These are phyloP conservation scores for Stegana nigrithorax DNA, from an alignment of 2,888 invertebrate genomes.

Conservation along the genomic window DNA sequence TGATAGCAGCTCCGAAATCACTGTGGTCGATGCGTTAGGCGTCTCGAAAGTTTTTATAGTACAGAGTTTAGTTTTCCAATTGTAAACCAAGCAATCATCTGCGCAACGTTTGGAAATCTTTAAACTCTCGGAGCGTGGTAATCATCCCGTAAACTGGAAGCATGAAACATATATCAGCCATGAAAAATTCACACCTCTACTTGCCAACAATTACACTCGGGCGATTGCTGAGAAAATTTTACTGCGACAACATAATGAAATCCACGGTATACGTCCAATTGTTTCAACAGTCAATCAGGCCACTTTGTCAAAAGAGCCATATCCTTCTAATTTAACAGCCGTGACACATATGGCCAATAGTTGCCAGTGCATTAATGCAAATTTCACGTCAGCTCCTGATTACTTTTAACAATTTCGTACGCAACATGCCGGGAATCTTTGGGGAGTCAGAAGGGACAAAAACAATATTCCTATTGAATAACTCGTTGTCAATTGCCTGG, in stretches of 20 bases:
- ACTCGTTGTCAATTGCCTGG: slow-evolving; percentile 81
- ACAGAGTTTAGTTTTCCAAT: slow-evolving; percentile 77
- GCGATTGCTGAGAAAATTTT: slow-evolving; percentile 63
- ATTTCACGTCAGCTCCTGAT: slow-evolving; percentile 57
- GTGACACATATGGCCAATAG: slow-evolving; percentile 37
- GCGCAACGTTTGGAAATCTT: slow-evolving; percentile 76
- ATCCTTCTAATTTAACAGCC: slow-evolving; percentile 21
- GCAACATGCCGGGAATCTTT: slow-evolving; percentile 79
- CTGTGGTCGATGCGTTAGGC: slow-evolving; percentile 74
- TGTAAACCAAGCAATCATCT: slow-evolving; percentile 72
- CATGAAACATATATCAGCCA: slow-evolving; percentile 64
- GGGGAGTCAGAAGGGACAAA: slow-evolving; percentile 80
- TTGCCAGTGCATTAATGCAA: slow-evolving; percentile 68
- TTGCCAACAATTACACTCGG: slow-evolving; percentile 38
- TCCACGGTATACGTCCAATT: slow-evolving; percentile 62
- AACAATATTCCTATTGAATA: slow-evolving; percentile 76
- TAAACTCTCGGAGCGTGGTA: slow-evolving; percentile 81
- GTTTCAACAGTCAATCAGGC: slow-evolving; percentile 51
- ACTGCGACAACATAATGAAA: slow-evolving; percentile 64
- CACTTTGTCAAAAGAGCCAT: no score
- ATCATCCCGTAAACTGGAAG: slow-evolving; percentile 91
- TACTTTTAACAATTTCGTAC: slow-evolving; percentile 70
- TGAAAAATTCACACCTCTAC: slow-evolving; percentile 44
- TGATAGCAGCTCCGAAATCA: slow-evolving; percentile 68
- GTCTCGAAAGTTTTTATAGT: slow-evolving; percentile 72